These are phyloP conservation scores for Poecilus cupreus DNA, from an alignment of 2,888 invertebrate genomes.

Conservation along the genomic window DNA sequence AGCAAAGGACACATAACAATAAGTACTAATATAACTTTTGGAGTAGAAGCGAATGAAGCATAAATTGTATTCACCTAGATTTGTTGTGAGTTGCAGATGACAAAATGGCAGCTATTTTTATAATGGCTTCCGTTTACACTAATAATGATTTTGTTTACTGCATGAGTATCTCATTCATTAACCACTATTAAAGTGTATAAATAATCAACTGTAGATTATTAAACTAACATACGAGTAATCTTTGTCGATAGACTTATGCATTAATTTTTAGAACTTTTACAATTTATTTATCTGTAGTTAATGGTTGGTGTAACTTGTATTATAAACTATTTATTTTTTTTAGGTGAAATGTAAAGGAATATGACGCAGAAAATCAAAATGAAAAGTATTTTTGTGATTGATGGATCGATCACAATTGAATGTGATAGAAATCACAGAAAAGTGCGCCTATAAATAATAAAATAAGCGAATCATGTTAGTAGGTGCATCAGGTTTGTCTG, in stretches of 20 bases:
- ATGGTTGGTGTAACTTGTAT: background rate
- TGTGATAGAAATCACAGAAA: conserved; percentile 50
- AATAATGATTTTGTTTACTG: conserved; percentile 33
- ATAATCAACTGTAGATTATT: conserved; percentile 24
- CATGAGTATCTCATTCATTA: conserved; percentile 48
- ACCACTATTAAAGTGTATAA: conserved; percentile 5
- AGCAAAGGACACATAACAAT: conserved; percentile 54
- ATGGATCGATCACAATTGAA: conserved; percentile 42
- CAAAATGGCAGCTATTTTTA: conserved; percentile 54
- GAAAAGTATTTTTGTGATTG: conserved; percentile 33
- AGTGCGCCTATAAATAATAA: conserved; percentile 32
- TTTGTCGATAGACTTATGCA: background rate
- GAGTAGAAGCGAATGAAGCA: conserved; percentile 55
- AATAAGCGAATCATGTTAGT: background rate
- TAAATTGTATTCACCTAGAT: conserved; percentile 63
- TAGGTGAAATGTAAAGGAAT: conserved; percentile 49
- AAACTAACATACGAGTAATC: conserved; percentile 12
- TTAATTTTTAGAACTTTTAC: conserved; percentile 5
- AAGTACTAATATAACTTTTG: conserved; percentile 54
- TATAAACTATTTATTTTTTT: conserved; percentile 10
- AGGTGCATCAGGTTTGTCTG: conserved; percentile 46
- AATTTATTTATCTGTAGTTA: background rate
- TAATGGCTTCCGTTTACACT: conserved; percentile 49
- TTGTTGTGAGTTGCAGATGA: conserved; percentile 72
- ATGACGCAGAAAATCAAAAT: conserved; percentile 20